phyloP scores from a whole-genome alignment of 2,113 vertebrate species.

The Anseranas semipalmata region DNA sequence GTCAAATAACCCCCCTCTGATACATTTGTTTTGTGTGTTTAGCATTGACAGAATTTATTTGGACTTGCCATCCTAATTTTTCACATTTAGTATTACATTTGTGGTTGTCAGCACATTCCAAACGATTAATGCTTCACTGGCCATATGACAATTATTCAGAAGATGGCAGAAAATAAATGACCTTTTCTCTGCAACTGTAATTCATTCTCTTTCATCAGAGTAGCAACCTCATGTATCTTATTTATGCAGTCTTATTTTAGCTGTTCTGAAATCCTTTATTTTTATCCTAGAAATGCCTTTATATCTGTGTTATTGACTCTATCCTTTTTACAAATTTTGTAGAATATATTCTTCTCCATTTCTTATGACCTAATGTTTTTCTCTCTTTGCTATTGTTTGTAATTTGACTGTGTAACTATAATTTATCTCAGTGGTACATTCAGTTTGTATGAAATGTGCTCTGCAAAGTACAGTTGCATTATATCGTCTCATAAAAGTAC shows the following conservation, averaged over 20 bases:
- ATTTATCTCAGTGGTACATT: conserved; percentile 26
- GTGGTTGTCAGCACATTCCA: not conserved
- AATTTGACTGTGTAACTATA: conserved; percentile 33
- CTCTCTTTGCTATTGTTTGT: conserved; percentile 21
- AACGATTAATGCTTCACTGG: not conserved
- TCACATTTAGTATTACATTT: not conserved
- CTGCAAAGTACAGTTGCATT: not conserved
- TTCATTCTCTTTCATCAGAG: not conserved
- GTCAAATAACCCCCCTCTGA: not conserved
- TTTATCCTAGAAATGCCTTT: not conserved
- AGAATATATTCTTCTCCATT: not conserved
- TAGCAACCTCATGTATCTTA: not conserved
- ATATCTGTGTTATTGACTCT: not conserved
- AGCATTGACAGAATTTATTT: not conserved
- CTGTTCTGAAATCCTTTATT: not conserved
- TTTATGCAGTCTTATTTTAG: not conserved
- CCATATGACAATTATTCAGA: not conserved
- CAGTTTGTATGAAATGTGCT: not conserved
- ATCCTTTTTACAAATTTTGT: not conserved
- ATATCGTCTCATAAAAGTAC: conserved; percentile 4
- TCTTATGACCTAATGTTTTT: not conserved
- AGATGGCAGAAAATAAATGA: not conserved
- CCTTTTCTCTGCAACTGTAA: not conserved
- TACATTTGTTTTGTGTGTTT: not conserved
- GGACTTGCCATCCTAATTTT: not conserved